Evolutionary conservation across 2,888 invertebrate genomes (phyloP), one percentile per base, ranked within the genome.

Genomic region (Lampropteryx suffumata): DNA sequence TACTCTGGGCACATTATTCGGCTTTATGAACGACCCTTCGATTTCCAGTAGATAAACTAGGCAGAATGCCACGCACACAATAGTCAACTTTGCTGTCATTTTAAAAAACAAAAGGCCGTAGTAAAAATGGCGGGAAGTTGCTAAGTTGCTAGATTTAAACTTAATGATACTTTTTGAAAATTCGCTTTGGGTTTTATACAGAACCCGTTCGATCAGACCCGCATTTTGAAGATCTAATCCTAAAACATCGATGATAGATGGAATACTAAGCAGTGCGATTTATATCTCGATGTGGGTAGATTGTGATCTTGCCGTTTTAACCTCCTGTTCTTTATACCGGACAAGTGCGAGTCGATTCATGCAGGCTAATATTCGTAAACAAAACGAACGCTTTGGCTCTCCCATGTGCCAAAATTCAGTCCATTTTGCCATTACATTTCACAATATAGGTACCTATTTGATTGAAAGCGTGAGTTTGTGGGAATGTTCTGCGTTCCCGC

Each of bases 1-100:
- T 45, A 89, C 82, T 40, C 89, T 74, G 3, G 89, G 89, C 7
- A 90, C 79, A 66, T 82, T 90, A 61, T 89, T 89, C 0, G 85
- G 81, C 56, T 88, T 90, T 57, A 90, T 84, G 61, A 90, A 88
- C 2, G 89, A 82, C 50, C 79, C 74, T 34, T 84, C 71, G 5
- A 70, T 69, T 44, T 65, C 72, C 42, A 76, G 56, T 27, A 77
- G 67, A 58, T 72, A 74, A 39, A 84, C 60, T 14, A 88, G 71
- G 69, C 81, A 80, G 58, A 77, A 79, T 50, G 73, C 67, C 52
- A 71, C 64, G n/a, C 83, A 62, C 0, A 69, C 67, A 10, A 64
- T 59, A 37, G 71, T 65, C 46, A 79, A 59, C 62, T 82, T 85
- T 4, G 67, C 62, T 43, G 67, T 68, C 86, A 86, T 86, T 71